These are phyloP conservation scores for Microcebus ravelobensis DNA, from an alignment of 2,113 vertebrate species.

Conservation along the genomic window DNA sequence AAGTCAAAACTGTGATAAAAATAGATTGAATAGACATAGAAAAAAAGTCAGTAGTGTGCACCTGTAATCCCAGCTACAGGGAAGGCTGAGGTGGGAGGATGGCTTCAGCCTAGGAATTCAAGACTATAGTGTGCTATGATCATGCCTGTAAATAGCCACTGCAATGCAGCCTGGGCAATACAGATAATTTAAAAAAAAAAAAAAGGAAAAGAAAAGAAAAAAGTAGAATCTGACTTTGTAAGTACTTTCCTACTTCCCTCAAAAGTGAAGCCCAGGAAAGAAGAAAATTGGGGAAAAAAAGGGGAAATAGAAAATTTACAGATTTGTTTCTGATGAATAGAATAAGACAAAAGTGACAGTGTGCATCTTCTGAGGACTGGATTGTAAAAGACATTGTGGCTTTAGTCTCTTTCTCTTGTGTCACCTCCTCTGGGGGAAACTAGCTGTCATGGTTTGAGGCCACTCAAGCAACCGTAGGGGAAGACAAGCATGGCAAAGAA, in stretches of 20 bases:
- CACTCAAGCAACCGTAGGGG: neutral
- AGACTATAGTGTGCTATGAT: neutral
- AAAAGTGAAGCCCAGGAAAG: neutral
- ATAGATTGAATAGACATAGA: neutral
- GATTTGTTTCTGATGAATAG: neutral
- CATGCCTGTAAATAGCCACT: neutral
- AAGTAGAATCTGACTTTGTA: neutral
- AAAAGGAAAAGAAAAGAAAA: neutral
- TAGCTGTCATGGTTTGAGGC: neutral
- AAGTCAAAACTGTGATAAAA: neutral
- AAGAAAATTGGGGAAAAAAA: neutral
- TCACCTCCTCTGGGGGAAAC: neutral
- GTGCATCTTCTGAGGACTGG: neutral
- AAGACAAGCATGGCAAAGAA: neutral
- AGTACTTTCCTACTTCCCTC: neutral
- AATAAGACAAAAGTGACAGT: neutral
- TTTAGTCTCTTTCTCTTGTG: neutral
- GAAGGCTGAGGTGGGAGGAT: neutral
- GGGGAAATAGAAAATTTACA: slow-evolving; percentile 1
- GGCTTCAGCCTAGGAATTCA: neutral
- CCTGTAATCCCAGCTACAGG: neutral
- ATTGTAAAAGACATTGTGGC: neutral
- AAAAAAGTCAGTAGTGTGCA: neutral
- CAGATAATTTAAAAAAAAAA: neutral
- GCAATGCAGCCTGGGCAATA: neutral